phyloP scores from a whole-genome alignment of 2,888 invertebrate genomes.

The Perizoma affinitatum region DNA sequence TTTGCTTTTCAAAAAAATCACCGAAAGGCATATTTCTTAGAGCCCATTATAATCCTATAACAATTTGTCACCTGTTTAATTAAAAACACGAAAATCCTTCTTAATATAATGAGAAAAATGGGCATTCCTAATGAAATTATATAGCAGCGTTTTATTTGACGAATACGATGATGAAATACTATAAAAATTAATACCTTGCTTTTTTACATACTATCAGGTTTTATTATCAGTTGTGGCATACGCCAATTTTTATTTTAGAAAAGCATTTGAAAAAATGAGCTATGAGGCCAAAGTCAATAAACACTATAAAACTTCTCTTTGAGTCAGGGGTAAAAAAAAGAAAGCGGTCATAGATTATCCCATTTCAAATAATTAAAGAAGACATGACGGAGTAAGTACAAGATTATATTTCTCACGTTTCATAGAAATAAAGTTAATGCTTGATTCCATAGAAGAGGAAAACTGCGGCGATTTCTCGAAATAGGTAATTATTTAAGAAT shows the following conservation, averaged over 20 bases:
- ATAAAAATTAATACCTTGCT: constrained; percentile 4
- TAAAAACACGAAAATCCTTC: constrained; percentile 12
- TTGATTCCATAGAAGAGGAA: constrained; percentile 11
- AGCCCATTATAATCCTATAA: background rate
- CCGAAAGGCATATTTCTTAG: too few relatives aligned
- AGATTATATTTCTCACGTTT: too few relatives aligned
- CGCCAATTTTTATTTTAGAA: too few relatives aligned
- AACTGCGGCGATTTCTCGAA: constrained; percentile 46
- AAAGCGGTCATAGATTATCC: too few relatives aligned
- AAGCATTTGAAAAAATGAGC: too few relatives aligned
- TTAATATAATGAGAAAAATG: background rate
- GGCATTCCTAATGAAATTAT: constrained; percentile 10
- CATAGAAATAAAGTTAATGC: background rate
- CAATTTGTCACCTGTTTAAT: background rate
- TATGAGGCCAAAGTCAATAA: too few relatives aligned
- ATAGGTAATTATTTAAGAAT: constrained; percentile 60
- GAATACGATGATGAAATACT: constrained; percentile 12
- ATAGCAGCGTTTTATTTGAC: constrained; percentile 12
- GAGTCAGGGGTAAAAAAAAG: too few relatives aligned
- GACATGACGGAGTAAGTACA: too few relatives aligned
- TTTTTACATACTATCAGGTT: background rate
- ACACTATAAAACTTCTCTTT: too few relatives aligned
- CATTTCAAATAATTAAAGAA: too few relatives aligned
- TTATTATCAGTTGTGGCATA: too few relatives aligned
- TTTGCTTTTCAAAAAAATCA: too few relatives aligned